These are phyloP conservation scores for Bovichtus diacanthus DNA, from an alignment of 2,797 vertebrate species.

Conservation along the genomic window DNA sequence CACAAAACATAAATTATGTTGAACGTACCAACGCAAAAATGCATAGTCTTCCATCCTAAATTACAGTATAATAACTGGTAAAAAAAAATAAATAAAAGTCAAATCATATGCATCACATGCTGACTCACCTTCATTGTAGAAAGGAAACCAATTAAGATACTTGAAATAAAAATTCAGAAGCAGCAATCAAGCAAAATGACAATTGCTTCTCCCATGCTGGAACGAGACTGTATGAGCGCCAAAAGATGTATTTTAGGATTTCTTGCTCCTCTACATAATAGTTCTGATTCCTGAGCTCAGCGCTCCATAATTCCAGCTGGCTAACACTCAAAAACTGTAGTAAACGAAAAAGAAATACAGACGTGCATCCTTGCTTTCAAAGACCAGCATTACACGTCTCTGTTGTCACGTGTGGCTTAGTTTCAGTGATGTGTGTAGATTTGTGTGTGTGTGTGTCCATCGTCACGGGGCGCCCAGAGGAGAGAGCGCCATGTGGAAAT, in stretches of 20 bases:
- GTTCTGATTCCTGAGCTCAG: not conserved
- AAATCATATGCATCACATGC: not conserved
- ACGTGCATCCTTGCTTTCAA: constrained; percentile 5
- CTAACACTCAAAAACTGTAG: not conserved
- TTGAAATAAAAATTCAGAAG: not conserved
- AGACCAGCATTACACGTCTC: constrained; percentile 4
- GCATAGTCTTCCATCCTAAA: not conserved
- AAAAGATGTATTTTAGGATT: constrained; percentile 1
- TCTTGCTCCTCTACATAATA: not conserved
- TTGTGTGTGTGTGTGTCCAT: constrained; percentile 21
- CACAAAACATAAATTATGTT: not conserved
- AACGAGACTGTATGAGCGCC: not conserved
- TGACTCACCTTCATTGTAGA: constrained; percentile 39
- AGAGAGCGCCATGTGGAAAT: constrained; percentile 58
- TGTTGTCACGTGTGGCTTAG: constrained; percentile 56
- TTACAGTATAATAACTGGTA: not conserved
- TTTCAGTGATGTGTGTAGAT: constrained; percentile 59
- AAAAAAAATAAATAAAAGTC: constrained; percentile 3
- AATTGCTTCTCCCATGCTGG: not conserved
- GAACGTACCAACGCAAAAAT: not conserved
- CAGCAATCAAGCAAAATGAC: not conserved
- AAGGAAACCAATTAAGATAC: not conserved
- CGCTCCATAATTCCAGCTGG: not conserved
- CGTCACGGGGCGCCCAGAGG: constrained; percentile 54
- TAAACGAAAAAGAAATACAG: constrained; percentile 5